A percentile compares a stretch with the other conserved stretches of the same genome.
phyloP scores from a whole-genome alignment of 2,113 vertebrate genomes.

The Megaptera novaeangliae region DNA sequence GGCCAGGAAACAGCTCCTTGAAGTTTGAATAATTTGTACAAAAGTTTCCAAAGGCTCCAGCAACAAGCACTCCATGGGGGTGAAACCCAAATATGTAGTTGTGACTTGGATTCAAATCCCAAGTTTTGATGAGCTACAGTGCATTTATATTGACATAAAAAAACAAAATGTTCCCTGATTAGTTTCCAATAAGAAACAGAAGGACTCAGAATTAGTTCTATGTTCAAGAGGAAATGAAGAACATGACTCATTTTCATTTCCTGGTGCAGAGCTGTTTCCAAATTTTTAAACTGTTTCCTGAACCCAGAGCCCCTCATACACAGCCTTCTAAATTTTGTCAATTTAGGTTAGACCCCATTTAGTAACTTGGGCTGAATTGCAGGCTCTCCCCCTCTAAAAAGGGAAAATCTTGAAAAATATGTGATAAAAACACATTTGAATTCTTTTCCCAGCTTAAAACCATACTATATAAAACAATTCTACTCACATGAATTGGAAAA shows the following conservation, averaged over 20 bases:
- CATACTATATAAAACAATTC: not conserved
- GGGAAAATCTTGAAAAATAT: not conserved
- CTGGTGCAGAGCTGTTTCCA: not conserved
- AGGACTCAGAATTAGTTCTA: not conserved
- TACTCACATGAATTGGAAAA: slow-evolving; percentile 91
- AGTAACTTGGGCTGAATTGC: not conserved
- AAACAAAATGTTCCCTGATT: not conserved
- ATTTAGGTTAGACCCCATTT: not conserved
- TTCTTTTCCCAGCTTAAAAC: not conserved
- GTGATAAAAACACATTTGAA: not conserved
- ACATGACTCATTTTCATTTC: not conserved
- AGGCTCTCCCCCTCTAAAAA: not conserved
- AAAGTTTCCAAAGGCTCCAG: slow-evolving; percentile 85
- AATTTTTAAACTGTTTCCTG: not conserved
- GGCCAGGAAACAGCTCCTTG: slow-evolving; percentile 79
- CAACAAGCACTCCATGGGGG: slow-evolving; percentile 82
- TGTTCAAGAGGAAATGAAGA: not conserved
- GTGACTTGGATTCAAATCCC: slow-evolving; percentile 80
- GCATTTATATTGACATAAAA: not conserved
- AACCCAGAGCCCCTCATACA: not conserved
- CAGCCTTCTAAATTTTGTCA: not conserved
- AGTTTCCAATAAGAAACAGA: not conserved
- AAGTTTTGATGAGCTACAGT: slow-evolving; percentile 83
- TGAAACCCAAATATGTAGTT: slow-evolving; percentile 87
- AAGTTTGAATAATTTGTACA: slow-evolving; percentile 76